phyloP scores from a whole-genome alignment of 2,888 invertebrate genomes.

The Thymelicus sylvestris region DNA sequence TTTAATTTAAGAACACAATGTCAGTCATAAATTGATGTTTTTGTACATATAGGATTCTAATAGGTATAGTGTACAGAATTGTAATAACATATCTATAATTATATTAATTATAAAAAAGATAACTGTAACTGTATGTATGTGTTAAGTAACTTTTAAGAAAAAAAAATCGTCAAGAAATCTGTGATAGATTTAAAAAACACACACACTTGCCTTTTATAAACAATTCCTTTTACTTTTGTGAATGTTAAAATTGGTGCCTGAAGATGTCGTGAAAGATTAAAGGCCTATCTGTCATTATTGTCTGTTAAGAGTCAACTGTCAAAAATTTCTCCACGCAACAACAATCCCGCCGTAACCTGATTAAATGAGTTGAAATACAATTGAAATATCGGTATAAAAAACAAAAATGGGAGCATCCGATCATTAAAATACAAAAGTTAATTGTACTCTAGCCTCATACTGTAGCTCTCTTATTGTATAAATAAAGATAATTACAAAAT shows the following conservation, averaged over 20 bases:
- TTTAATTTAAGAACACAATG: neutral
- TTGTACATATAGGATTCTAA: neutral
- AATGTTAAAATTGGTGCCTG: neutral
- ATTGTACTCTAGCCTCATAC: neutral
- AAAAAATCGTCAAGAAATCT: slow-evolving; percentile 44
- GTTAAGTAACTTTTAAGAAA: neutral
- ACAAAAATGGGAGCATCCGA: too few relatives aligned
- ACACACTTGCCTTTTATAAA: neutral
- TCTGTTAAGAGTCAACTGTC: too few relatives aligned
- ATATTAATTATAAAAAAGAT: slow-evolving; percentile 1
- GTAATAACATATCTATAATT: neutral
- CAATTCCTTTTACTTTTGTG: neutral
- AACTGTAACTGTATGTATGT: neutral
- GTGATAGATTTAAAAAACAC: slow-evolving; percentile 39
- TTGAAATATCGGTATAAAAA: too few relatives aligned
- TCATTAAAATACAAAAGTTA: neutral
- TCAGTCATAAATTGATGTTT: neutral
- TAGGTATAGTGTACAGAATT: too few relatives aligned
- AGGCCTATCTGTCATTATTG: too few relatives aligned
- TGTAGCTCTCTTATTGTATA: neutral
- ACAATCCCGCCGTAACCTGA: too few relatives aligned
- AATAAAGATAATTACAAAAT: neutral
- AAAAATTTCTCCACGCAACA: too few relatives aligned
- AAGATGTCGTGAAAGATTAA: too few relatives aligned
- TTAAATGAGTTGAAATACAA: too few relatives aligned